Conservation (phyloP, 2,113 vertebrate genomes). For the Elephas maximus region DNA sequence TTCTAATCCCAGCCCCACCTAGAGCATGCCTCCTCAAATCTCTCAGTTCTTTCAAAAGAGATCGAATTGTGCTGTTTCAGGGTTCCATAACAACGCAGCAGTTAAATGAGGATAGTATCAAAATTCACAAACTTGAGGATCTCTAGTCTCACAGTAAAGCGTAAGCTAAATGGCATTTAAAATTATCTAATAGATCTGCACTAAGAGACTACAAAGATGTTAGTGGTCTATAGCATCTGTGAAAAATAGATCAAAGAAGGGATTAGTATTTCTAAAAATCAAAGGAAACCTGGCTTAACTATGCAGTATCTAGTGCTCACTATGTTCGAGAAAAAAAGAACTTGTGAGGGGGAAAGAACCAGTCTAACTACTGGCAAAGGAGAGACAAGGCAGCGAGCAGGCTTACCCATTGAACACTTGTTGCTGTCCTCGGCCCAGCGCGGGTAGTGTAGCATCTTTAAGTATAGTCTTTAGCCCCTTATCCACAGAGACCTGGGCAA, state of each 20-base stretch:
- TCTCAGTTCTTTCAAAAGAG: neutral
- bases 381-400: neutral
- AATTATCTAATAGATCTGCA: neutral
- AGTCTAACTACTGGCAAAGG: neutral
- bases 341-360: neutral
- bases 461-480: constrained; percentile 95
- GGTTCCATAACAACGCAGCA: neutral
- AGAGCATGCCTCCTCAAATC: neutral
- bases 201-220: neutral
- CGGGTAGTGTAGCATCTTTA: constrained; percentile 93
- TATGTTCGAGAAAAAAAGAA: constrained; percentile 36
- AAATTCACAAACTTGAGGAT: neutral
- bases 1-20: neutral
- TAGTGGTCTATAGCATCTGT: neutral
- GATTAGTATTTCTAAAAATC: constrained; percentile 4
- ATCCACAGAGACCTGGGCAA: constrained; percentile 96
- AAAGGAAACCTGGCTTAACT: constrained; percentile 27
- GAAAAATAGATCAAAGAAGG: constrained; percentile 23
- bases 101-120: neutral
- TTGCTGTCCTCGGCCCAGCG: constrained; percentile 94
- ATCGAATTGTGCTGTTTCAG: neutral
- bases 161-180: constrained; percentile 44
- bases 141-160: constrained; percentile 31
- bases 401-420: constrained; percentile 97
- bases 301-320: neutral